Percentiles rank a stretch among this genome's conserved stretches.
Conservation (phyloP, 2,888 invertebrate genomes). For the Aspidiotus rigidus region DNA sequence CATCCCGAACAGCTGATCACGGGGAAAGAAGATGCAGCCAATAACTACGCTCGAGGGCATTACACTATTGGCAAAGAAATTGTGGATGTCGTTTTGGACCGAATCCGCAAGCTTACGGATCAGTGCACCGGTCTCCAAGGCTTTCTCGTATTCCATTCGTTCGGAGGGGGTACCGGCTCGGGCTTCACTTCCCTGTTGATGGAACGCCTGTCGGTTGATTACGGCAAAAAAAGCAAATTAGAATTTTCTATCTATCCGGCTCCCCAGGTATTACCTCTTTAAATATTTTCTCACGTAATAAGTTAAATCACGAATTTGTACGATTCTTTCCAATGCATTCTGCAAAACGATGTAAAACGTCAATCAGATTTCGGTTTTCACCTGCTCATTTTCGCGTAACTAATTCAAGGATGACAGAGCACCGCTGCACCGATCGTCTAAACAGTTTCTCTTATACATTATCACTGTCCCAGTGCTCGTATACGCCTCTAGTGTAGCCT, state of each 20-base stretch:
- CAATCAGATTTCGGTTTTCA: too few species aligned
- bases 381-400: too few species aligned
- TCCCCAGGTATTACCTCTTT: constrained; percentile 45
- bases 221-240: constrained; percentile 56
- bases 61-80: constrained; percentile 57
- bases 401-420: too few species aligned
- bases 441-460: too few species aligned
- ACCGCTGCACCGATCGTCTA: too few species aligned
- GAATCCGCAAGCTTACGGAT: constrained; percentile 50
- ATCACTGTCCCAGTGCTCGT: too few species aligned
- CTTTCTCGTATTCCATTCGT: constrained; percentile 57
- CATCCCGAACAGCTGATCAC: constrained; percentile 60
- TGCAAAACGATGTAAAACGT: too few species aligned
- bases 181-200: constrained; percentile 58
- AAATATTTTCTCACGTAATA: too few species aligned
- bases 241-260: constrained; percentile 60
- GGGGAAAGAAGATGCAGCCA: constrained; percentile 61
- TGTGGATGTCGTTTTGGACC: constrained; percentile 49
- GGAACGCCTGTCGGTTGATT: constrained; percentile 57
- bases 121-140: constrained; percentile 52
- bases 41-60: constrained; percentile 60
- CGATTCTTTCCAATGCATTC: too few species aligned
- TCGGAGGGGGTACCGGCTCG: constrained; percentile 54
- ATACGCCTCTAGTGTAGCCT: too few species aligned
- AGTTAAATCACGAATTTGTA: too few species aligned